phyloP scores from a whole-genome alignment of 1,140 invertebrate genomes.

The Drosophila kurseongensis region DNA sequence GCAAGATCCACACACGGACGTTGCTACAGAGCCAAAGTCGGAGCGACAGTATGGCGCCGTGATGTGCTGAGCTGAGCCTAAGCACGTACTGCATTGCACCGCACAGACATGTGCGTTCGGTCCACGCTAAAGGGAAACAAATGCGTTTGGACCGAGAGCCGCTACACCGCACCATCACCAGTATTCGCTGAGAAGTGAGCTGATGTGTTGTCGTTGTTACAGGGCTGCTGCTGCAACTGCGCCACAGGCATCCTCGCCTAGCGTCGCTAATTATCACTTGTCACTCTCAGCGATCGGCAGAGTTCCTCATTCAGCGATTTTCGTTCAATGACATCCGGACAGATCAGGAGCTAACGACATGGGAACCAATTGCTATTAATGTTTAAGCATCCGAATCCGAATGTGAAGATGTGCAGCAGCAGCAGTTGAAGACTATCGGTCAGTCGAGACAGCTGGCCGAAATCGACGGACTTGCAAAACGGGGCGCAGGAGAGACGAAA shows the following conservation, averaged over 20 bases:
- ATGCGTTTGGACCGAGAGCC: slow-evolving; percentile 81
- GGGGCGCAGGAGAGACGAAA: slow-evolving; percentile 14
- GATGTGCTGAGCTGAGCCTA: slow-evolving; percentile 27
- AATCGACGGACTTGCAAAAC: background rate
- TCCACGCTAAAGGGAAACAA: slow-evolving; percentile 81
- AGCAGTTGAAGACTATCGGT: slow-evolving; percentile 28
- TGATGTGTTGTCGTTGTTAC: slow-evolving; percentile 81
- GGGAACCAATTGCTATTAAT: slow-evolving; percentile 76
- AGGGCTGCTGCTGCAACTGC: slow-evolving; percentile 79
- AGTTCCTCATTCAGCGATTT: slow-evolving; percentile 15
- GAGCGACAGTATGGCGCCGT: slow-evolving; percentile 22
- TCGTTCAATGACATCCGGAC: slow-evolving; percentile 7
- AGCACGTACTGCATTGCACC: slow-evolving; percentile 76
- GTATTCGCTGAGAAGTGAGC: slow-evolving; percentile 69
- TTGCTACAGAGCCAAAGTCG: background rate
- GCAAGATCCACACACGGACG: slow-evolving; percentile 1
- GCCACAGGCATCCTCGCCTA: slow-evolving; percentile 48
- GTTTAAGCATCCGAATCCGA: slow-evolving; percentile 61
- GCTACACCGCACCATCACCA: slow-evolving; percentile 78
- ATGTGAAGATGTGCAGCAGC: slow-evolving; percentile 41
- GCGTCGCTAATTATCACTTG: slow-evolving; percentile 40
- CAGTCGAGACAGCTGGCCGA: slow-evolving; percentile 10
- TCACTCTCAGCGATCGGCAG: slow-evolving; percentile 39
- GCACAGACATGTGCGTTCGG: slow-evolving; percentile 79
- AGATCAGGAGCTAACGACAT: slow-evolving; percentile 53